Evolutionary conservation across 2,888 invertebrate species (phyloP).

Genomic region (Cryptosula pallasiana): DNA sequence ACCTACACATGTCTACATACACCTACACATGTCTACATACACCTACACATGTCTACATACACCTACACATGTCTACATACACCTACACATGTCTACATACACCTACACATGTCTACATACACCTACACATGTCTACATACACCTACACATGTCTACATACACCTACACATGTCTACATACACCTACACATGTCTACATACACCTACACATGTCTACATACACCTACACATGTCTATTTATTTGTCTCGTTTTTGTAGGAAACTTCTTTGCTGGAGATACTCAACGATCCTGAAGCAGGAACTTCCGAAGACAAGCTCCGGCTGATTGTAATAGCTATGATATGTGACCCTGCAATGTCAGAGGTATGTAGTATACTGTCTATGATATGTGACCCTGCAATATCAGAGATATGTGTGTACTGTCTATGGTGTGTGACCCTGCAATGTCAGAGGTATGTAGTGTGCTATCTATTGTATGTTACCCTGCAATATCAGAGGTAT

Average conservation of each 20-base stretch:
- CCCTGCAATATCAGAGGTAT: not conserved
- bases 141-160: too few relatives aligned
- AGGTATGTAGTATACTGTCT: constrained; percentile 52
- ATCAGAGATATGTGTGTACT: constrained; percentile 9
- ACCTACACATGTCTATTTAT: too few relatives aligned
- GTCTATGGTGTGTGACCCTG: constrained; percentile 6
- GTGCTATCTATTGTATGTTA: not conserved
- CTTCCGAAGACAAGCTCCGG: constrained; percentile 84
- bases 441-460: not conserved
- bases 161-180: too few relatives aligned
- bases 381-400: not conserved
- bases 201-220: too few relatives aligned
- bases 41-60: too few relatives aligned
- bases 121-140: too few relatives aligned
- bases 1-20: too few relatives aligned
- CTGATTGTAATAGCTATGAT: constrained; percentile 83
- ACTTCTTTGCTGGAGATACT: constrained; percentile 82
- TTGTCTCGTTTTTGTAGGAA: constrained; percentile 57
- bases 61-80: too few relatives aligned
- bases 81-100: too few relatives aligned
- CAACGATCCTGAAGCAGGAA: constrained; percentile 78
- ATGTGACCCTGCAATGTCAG: constrained; percentile 73
- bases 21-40: too few relatives aligned
- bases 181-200: too few relatives aligned
- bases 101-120: too few relatives aligned